A percentile compares a stretch with the other conserved stretches of the same genome.
phyloP scores from a whole-genome alignment of 2,797 vertebrate genomes.

The Crenuchus spilurus region DNA sequence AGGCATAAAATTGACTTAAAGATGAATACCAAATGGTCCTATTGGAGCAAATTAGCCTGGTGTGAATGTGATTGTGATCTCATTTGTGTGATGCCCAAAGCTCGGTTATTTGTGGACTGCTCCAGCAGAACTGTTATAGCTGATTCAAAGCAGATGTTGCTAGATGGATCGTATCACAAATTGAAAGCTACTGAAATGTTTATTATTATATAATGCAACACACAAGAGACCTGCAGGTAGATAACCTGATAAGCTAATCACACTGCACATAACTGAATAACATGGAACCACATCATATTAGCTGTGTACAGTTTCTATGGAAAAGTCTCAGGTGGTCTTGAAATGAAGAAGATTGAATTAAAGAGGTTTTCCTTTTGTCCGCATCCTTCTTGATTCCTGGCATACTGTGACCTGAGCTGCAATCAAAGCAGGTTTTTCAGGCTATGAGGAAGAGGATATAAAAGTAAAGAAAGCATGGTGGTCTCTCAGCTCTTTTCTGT shows the following conservation, averaged over 20 bases:
- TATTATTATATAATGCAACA: not conserved
- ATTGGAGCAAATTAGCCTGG: no score
- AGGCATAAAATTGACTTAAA: no score
- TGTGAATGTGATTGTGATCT: no score
- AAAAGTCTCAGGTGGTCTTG: not conserved
- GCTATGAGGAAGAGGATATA: not conserved
- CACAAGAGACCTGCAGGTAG: not conserved
- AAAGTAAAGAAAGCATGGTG: not conserved
- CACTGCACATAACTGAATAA: not conserved
- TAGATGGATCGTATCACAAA: not conserved
- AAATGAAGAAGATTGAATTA: not conserved
- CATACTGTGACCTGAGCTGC: not conserved
- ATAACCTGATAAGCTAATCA: not conserved
- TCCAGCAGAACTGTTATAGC: not conserved
- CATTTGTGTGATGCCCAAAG: no score
- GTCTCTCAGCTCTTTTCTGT: not conserved
- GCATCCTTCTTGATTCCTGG: not conserved
- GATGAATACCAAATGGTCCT: no score
- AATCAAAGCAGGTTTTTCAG: not conserved
- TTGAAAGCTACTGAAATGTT: not conserved
- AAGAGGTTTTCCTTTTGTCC: not conserved
- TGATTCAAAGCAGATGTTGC: slow-evolving; percentile 2
- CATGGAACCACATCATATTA: not conserved
- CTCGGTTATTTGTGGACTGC: not conserved
- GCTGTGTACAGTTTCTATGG: not conserved